phyloP scores from a whole-genome alignment of 2,888 invertebrate genomes.

The Eupithecia insigniata region DNA sequence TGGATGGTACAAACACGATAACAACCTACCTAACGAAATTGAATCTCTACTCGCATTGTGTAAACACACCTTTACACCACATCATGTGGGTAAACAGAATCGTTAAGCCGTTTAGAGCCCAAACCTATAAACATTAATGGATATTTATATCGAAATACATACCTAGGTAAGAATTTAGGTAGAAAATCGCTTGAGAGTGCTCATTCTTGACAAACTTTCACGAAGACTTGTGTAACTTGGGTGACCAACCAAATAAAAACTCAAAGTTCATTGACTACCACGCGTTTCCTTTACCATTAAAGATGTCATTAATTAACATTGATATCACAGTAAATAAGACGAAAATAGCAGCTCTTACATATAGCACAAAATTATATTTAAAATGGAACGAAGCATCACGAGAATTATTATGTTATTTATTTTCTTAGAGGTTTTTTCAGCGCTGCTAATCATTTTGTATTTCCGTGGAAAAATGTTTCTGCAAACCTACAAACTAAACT shows the following conservation, averaged over 20 bases:
- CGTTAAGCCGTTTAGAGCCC: constrained; percentile 4
- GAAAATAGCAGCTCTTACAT: constrained; percentile 32
- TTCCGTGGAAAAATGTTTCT: constrained; percentile 17
- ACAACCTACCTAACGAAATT: not conserved
- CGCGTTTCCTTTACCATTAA: constrained; percentile 20
- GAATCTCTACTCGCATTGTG: not conserved
- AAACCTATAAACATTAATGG: constrained; percentile 1
- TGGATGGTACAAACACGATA: not conserved
- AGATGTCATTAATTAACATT: constrained; percentile 26
- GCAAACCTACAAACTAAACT: no score
- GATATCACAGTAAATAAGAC: constrained; percentile 29
- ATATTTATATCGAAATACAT: not conserved
- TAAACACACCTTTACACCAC: not conserved
- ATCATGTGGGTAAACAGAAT: constrained; percentile 20
- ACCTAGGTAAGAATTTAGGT: not conserved
- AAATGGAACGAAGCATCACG: constrained; percentile 25
- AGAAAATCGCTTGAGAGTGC: not conserved
- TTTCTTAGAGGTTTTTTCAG: constrained; percentile 17
- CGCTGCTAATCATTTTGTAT: constrained; percentile 20
- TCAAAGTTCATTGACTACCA: constrained; percentile 8
- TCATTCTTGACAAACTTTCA: not conserved
- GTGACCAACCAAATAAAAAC: not conserved
- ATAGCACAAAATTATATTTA: constrained; percentile 26
- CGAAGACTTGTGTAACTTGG: not conserved
- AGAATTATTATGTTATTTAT: constrained; percentile 15